Evolutionary conservation across 1,140 invertebrate genomes (phyloP), one percentile per base, ranked within the genome.

Genomic region (Chymomyza costata): DNA sequence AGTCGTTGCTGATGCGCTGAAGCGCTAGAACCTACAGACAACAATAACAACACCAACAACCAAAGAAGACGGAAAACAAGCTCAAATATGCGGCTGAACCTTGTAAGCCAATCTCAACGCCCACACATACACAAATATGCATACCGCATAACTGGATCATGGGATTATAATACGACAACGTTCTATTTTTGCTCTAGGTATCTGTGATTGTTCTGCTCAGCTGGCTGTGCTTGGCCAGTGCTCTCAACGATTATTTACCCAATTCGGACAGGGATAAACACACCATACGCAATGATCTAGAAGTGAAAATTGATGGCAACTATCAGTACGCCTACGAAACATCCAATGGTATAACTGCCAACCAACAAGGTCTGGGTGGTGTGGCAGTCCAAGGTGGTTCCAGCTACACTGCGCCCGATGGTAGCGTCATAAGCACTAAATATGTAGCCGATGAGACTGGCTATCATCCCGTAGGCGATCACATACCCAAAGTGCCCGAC

Each of bases 361-460:
- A 87, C 32, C 90, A 90, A 39, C 68, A 84, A 15, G 90, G 89
- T 8, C n/a, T 69, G 6, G 78, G 65, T 5, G 83, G 80, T 7
- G 45, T 60, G 2, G 41, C 63, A 1, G 53, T 83, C 1, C 63
- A 84, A 28, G 82, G 83, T 10, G 58, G 64, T 3, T 62, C 58
- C 10, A 70, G 61, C 17, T 84, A 76, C 49, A 68, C 46, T 15
- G 78, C 82, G 1, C 83, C 83, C 19, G 87, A 88, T 57, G 87
- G 87, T 14, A 66, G 73, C 16, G 83, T 67, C 6, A 86, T 88
- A 38, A 74, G 84, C 14, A 65, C 89, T 0, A 86, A 83, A 18
- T 90, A 90, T 73, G 87, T 87, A 11, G 90, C 90, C 34, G 90
- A 91, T 64, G 90, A 91, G 57, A 90, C 89, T 41, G 90, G 87